Conservation (phyloP, 2,888 invertebrate species). For the Pharmacophagus antenor region DNA sequence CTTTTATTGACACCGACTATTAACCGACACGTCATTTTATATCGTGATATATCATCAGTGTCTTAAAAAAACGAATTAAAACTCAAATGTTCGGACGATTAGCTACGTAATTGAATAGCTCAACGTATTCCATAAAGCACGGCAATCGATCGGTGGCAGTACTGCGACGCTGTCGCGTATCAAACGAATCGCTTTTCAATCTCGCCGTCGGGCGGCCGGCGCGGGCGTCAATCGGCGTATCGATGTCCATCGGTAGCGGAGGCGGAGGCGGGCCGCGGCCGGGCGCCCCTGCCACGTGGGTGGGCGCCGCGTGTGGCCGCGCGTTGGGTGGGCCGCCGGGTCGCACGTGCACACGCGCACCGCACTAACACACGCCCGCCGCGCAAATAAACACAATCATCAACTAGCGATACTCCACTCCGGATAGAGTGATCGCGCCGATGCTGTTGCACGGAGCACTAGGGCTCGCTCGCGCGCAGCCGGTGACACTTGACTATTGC, state of each 20-base stretch:
- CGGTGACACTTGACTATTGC: too few relatives aligned
- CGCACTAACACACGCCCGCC: constrained; percentile 64
- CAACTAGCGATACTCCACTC: constrained; percentile 78
- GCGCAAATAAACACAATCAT: constrained; percentile 80
- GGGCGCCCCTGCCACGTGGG: constrained; percentile 75
- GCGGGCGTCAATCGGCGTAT: constrained; percentile 61
- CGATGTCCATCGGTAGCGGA: constrained; percentile 47
- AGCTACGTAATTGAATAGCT: constrained; percentile 6
- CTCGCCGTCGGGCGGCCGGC: constrained; percentile 36
- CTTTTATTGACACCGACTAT: too few relatives aligned
- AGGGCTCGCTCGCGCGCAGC: constrained; percentile 27
- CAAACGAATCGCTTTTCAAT: constrained; percentile 24
- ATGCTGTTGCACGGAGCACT: constrained; percentile 62
- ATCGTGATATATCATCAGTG: too few relatives aligned
- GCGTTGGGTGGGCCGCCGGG: constrained; percentile 75
- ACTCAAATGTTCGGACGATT: constrained; percentile 9
- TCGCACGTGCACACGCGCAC: constrained; percentile 61
- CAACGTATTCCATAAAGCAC: constrained; percentile 15
- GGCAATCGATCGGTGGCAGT: constrained; percentile 1
- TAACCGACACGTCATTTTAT: too few relatives aligned
- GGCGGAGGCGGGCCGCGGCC: constrained; percentile 60
- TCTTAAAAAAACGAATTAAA: constrained; percentile 8
- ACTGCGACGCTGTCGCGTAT: constrained; percentile 14
- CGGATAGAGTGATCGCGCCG: constrained; percentile 75
- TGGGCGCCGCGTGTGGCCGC: constrained; percentile 78